Evolutionary conservation across 2,113 vertebrate species (phyloP), one percentile per base, ranked within the genome.

Genomic region (Callaeas wilsoni): DNA sequence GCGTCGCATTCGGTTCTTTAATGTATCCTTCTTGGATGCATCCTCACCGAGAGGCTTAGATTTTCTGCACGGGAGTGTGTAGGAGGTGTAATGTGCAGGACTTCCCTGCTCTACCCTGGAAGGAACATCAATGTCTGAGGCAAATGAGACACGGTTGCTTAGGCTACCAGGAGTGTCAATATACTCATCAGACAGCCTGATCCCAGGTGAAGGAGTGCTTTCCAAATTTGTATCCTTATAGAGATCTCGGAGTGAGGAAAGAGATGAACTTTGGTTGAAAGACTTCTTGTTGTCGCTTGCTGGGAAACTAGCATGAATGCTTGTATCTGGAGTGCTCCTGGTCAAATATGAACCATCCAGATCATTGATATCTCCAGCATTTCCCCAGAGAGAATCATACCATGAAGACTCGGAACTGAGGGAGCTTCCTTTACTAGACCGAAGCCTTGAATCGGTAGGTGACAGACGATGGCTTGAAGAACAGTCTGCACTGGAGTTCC

Each of bases 361-460:
- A 70, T 99, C 99, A n/a, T 97, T 98, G 33, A 97, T 95, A 82
- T 99, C 99, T 14, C 98, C 93, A 69, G 81, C 88, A 10, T 98
- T 98, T 59, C 99, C 99, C 99, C 99, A 99, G 8, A 99, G 99
- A 30, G 98, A 99, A 95, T 99, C 99, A 35, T 99, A 99, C 99
- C 99, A 99, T 10, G 99, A 99, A 17, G 98, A 98, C 87, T 99
- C 99, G 0, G 99, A 99, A 95, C 99, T 99, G 68, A 99, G 97
- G 0, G 99, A 99, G 96, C 99, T 99, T 46, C 99, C 99, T 94
- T 99, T 99, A 97, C 99, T 99, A 60, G 98, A 99, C 74, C 98
- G 98, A 83, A 98, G 98, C 23, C 96, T 98, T n/a, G 98, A 98
- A 90, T 98, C 98, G 4, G 98, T 95, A 16, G 98, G 97, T 3